These are phyloP conservation scores for Paragorgia papillata DNA, from an alignment of 92 coral and sea anemone genomes.

Conservation along the genomic window DNA sequence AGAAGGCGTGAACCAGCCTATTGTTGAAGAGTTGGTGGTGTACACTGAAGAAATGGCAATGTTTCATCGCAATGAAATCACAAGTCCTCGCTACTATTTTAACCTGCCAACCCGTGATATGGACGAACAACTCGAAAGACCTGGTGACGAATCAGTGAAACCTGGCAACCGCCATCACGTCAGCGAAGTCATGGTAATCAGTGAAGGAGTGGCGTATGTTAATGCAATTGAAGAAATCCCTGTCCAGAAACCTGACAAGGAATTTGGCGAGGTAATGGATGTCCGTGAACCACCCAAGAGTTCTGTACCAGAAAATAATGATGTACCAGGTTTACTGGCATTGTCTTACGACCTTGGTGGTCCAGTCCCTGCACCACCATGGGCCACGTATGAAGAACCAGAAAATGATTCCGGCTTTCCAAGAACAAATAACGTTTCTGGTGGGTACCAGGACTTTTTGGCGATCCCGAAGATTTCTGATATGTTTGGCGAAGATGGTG, in stretches of 20 bases:
- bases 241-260: not conserved
- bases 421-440: not conserved
- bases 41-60: slow-evolving; percentile 45
- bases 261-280: not conserved
- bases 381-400: not conserved
- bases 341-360: slow-evolving; percentile 3
- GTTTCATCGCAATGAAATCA: slow-evolving; percentile 44
- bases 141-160: not conserved
- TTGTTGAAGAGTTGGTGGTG: slow-evolving; percentile 30
- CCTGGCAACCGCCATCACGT: not conserved
- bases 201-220: not conserved
- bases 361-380: not conserved
- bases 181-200: not conserved
- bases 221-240: not conserved
- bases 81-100: slow-evolving; percentile 30
- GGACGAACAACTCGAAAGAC: not conserved
- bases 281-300: not conserved
- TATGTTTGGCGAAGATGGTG: slow-evolving; percentile 36
- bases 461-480: slow-evolving; percentile 44
- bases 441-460: not conserved
- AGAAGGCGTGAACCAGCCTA: not conserved
- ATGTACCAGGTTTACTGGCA: not conserved
- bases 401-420: not conserved
- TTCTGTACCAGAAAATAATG: not conserved
- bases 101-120: not conserved